Conservation (phyloP, 2,113 vertebrate species). For the zebrafish (Danio rerio) region GRCz12tu NC_133189.1:1326001-1326500, state of each 20-base stretch:
- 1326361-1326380: neutral
- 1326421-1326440: slow-evolving; percentile 6
- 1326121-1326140: no score
- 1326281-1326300: neutral
- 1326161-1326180: no score
- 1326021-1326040: no score
- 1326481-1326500: neutral
- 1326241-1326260: neutral
- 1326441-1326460: neutral
- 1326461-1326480: neutral
- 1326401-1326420: neutral
- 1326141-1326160: no score
- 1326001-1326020: no score
- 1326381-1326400: neutral
- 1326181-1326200: no score
- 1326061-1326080: no score
- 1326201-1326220: no score
- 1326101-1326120: no score
- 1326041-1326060: no score
- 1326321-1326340: neutral
- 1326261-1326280: neutral
- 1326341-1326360: neutral
- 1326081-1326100: no score
- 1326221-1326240: neutral
- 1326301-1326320: neutral